phyloP scores from a whole-genome alignment of 2,888 invertebrate species.

The Brenthis ino region DNA sequence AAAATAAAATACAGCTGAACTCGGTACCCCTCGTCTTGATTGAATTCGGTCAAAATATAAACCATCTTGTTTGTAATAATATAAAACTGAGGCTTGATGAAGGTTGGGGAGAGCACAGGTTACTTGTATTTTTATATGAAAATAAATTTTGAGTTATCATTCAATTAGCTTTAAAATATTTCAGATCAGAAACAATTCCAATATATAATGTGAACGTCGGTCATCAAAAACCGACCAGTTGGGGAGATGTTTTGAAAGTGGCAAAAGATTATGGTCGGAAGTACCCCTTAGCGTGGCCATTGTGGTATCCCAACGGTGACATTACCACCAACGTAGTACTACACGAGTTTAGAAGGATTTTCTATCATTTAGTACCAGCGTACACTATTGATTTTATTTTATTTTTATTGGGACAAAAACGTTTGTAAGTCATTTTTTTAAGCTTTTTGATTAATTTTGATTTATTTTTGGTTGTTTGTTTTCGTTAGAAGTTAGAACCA shows the following conservation, averaged over 20 bases:
- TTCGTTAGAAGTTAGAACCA: too few species aligned
- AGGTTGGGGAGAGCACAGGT: too few species aligned
- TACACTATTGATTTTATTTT: constrained; percentile 89
- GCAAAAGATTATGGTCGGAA: constrained; percentile 85
- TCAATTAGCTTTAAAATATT: not conserved
- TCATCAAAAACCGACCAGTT: constrained; percentile 89
- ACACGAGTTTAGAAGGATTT: constrained; percentile 86
- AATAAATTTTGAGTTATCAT: too few species aligned
- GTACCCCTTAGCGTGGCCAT: constrained; percentile 90
- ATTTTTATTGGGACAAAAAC: constrained; percentile 87
- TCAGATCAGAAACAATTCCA: constrained; percentile 85
- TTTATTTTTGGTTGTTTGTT: too few species aligned
- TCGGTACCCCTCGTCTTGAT: too few species aligned
- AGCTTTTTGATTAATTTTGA: not conserved
- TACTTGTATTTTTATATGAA: too few species aligned
- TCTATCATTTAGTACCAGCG: constrained; percentile 90
- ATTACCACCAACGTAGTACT: constrained; percentile 85
- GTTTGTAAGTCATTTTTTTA: constrained; percentile 85
- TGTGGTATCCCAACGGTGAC: constrained; percentile 93
- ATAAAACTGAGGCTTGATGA: not conserved
- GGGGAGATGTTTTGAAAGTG: constrained; percentile 90
- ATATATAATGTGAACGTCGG: constrained; percentile 96
- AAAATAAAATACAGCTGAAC: too few species aligned
- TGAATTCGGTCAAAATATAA: too few species aligned
- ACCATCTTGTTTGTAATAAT: not conserved